phyloP scores from a whole-genome alignment of 1,140 invertebrate genomes.

The Sarcophaga bullata region DNA sequence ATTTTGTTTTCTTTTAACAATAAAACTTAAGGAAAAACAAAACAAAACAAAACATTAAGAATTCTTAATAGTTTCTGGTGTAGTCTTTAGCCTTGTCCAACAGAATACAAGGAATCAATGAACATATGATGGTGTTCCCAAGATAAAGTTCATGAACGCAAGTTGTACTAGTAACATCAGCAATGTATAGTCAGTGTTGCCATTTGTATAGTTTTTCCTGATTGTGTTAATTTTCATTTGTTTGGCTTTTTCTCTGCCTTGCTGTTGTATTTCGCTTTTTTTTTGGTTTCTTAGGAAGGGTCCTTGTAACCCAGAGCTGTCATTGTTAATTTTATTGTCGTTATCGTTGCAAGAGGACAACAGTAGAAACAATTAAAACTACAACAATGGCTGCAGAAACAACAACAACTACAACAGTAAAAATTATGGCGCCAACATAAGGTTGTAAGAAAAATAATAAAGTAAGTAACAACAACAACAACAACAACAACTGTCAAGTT shows the following conservation, averaged over 20 bases:
- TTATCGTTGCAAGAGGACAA: neutral
- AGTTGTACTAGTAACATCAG: too few species aligned
- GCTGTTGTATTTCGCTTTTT: neutral
- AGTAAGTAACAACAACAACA: neutral
- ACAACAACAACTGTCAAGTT: neutral
- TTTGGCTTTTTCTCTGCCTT: neutral
- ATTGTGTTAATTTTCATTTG: neutral
- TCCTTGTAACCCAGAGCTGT: neutral
- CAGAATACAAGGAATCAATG: neutral
- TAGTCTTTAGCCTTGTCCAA: neutral
- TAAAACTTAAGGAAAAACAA: too few species aligned
- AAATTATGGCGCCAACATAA: neutral
- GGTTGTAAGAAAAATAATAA: neutral
- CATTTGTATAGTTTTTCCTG: neutral
- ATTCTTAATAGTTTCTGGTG: neutral
- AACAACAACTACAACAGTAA: neutral
- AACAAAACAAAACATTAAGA: neutral
- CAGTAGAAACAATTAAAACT: neutral
- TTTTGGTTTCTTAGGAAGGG: neutral
- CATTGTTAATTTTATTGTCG: neutral
- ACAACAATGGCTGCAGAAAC: neutral
- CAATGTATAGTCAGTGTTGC: too few species aligned
- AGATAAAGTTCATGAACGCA: neutral
- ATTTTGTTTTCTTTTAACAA: neutral
- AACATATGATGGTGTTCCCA: constrained; percentile 35